Conservation (phyloP, 2,888 invertebrate genomes). For the Trissolcus japonicus region DNA sequence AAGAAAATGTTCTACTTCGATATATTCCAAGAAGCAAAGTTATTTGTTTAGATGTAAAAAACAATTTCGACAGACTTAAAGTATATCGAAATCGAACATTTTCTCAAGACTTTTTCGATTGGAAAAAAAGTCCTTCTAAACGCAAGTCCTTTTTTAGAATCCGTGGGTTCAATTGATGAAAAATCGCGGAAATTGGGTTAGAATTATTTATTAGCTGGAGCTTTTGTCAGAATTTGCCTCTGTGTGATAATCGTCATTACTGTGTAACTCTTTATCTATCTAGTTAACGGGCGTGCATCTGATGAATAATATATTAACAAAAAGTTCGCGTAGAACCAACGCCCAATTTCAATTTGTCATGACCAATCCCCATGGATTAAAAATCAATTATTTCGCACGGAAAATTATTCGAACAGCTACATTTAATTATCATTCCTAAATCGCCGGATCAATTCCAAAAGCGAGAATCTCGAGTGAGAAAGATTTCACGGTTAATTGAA, state of each 20-base stretch:
- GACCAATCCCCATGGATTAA: constrained; percentile 13
- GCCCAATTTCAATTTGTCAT: constrained; percentile 17
- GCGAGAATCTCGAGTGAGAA: background rate
- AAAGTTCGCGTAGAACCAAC: constrained; percentile 1
- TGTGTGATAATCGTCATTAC: constrained; percentile 21
- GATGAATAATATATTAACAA: constrained; percentile 28
- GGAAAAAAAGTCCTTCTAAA: too few species aligned
- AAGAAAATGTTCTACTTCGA: too few species aligned
- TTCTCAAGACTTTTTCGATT: too few species aligned
- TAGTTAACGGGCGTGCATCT: background rate
- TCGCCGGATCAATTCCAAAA: background rate
- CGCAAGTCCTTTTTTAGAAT: too few species aligned
- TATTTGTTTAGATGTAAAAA: too few species aligned
- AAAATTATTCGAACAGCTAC: background rate
- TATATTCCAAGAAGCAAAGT: too few species aligned
- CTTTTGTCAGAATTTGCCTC: constrained; percentile 9
- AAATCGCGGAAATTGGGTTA: too few species aligned
- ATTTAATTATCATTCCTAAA: background rate
- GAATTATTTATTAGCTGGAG: background rate
- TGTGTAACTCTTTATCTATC: constrained; percentile 15
- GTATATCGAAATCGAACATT: too few species aligned
- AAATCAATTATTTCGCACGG: constrained; percentile 18
- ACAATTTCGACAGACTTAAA: too few species aligned
- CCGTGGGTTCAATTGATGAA: too few species aligned
- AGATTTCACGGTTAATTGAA: too few species aligned